Evolutionary conservation across 2,797 vertebrate genomes (phyloP).

Genomic region (Intellagama lesueurii): DNA sequence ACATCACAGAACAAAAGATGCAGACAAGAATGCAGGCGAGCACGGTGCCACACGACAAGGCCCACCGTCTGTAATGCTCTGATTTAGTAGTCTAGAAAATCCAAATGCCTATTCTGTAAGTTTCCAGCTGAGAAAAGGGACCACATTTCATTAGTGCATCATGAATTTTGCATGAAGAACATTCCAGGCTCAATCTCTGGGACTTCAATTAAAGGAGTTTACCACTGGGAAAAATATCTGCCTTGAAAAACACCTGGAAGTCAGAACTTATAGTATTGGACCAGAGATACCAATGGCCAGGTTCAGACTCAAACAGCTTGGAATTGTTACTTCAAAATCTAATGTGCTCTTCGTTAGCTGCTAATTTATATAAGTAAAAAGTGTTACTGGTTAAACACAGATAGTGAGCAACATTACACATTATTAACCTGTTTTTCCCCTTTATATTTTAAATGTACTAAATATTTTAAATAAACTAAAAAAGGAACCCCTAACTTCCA

Average conservation of each 20-base stretch:
- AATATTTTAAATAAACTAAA: too few relatives aligned
- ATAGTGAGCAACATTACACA: too few relatives aligned
- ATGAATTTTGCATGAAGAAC: background rate
- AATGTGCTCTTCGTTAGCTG: background rate
- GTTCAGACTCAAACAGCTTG: background rate
- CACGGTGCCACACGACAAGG: background rate
- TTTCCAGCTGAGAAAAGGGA: background rate
- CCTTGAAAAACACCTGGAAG: background rate
- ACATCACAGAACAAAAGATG: background rate
- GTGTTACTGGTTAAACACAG: too few relatives aligned
- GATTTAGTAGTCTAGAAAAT: background rate
- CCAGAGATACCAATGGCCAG: background rate
- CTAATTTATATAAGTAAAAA: background rate
- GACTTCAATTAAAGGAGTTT: slow-evolving; percentile 2
- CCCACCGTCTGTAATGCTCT: background rate
- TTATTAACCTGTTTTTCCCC: background rate
- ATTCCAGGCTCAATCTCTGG: background rate
- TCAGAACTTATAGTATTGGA: background rate
- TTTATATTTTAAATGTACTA: background rate
- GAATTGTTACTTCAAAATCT: too few relatives aligned
- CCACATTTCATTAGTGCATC: background rate
- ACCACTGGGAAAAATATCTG: background rate
- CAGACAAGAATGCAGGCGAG: background rate
- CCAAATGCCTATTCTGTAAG: background rate
- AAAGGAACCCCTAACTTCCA: too few relatives aligned